Conservation (phyloP, 2,113 vertebrate species). For the Catharus fuscescens region DNA sequence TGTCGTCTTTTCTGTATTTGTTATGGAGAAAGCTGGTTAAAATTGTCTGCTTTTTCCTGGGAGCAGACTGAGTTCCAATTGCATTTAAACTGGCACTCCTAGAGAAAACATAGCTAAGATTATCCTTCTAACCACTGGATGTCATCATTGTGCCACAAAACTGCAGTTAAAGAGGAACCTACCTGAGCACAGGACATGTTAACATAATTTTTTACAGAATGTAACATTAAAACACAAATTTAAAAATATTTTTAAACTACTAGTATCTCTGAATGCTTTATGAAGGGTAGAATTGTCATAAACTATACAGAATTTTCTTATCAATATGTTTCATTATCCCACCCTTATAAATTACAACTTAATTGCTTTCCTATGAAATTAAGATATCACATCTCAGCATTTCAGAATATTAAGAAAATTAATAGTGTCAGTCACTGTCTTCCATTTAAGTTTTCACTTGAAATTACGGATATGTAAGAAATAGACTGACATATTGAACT, state of each 20-base stretch:
- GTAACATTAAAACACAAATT: background rate
- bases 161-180: background rate
- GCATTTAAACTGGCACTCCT: background rate
- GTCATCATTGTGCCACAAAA: conserved; percentile 52
- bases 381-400: background rate
- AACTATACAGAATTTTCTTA: background rate
- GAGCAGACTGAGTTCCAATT: background rate
- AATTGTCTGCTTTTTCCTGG: background rate
- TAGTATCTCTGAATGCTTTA: background rate
- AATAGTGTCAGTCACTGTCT: background rate
- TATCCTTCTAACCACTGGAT: conserved; percentile 60
- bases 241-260: background rate
- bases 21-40: background rate
- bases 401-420: background rate
- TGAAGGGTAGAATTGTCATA: background rate
- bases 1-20: background rate
- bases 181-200: background rate
- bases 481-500: background rate
- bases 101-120: background rate
- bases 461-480: background rate
- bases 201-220: background rate
- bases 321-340: background rate
- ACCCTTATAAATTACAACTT: background rate
- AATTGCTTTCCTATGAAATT: background rate
- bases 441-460: background rate